phyloP scores from a whole-genome alignment of 2,888 invertebrate species.

The Pollenia amentaria region DNA sequence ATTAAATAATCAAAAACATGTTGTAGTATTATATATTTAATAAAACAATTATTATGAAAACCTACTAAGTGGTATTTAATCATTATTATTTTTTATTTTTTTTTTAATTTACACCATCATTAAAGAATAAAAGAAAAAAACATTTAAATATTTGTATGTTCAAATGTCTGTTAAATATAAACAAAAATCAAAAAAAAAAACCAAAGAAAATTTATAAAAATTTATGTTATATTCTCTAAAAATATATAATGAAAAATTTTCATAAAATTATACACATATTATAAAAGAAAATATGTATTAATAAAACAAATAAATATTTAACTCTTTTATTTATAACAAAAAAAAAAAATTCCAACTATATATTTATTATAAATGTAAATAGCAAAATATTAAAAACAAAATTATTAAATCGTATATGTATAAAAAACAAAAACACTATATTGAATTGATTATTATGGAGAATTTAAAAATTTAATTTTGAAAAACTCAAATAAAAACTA shows the following conservation, averaged over 20 bases:
- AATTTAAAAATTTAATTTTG: conserved; percentile 74
- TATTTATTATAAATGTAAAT: conserved; percentile 72
- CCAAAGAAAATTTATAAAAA: conserved; percentile 17
- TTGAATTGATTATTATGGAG: conserved; percentile 69
- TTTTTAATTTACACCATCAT: conserved; percentile 82
- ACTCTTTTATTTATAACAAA: conserved; percentile 67
- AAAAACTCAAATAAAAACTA: conserved; percentile 72
- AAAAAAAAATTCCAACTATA: conserved; percentile 33
- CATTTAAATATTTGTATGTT: conserved; percentile 58
- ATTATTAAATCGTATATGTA: conserved; percentile 67
- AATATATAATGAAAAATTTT: conserved; percentile 39
- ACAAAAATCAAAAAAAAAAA: conserved; percentile 32
- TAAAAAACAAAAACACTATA: conserved; percentile 54
- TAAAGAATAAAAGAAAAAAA: conserved; percentile 74
- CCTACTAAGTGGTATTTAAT: no score
- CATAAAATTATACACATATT: conserved; percentile 11
- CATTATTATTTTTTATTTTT: conserved; percentile 48
- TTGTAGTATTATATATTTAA: conserved; percentile 19
- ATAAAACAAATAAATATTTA: conserved; percentile 36
- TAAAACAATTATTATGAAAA: conserved; percentile 8
- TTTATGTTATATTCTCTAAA: conserved; percentile 36
- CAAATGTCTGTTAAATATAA: conserved; percentile 60
- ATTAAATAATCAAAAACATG: conserved; percentile 29
- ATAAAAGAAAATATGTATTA: conserved; percentile 46
- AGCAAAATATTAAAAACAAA: conserved; percentile 63